phyloP scores from a whole-genome alignment of 2,113 vertebrate genomes.

The Platysteira castanea region DNA sequence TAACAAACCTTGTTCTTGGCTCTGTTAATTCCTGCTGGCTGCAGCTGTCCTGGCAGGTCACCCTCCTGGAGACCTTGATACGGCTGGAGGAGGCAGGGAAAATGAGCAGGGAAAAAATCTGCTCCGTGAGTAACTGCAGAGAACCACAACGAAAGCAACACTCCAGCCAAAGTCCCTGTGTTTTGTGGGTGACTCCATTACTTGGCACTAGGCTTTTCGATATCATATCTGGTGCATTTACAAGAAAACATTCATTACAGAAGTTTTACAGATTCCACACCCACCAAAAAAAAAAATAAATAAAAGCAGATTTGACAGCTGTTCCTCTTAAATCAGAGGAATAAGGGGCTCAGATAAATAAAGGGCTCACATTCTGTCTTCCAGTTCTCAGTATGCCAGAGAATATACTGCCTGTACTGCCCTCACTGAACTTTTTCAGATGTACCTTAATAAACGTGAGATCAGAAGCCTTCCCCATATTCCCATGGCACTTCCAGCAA shows the following conservation, averaged over 20 bases:
- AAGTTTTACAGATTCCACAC: neutral
- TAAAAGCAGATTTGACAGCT: neutral
- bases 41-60: conserved; percentile 44
- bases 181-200: neutral
- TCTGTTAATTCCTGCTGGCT: neutral
- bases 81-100: neutral
- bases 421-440: neutral
- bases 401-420: too few relatives aligned
- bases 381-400: neutral
- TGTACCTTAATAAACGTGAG: neutral
- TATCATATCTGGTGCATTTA: neutral
- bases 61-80: neutral
- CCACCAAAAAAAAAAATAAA: neutral
- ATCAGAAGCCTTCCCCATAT: neutral
- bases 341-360: neutral
- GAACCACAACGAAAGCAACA: neutral
- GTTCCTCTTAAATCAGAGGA: neutral
- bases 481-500: neutral
- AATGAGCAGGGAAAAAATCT: neutral
- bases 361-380: neutral
- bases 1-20: neutral
- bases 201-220: neutral
- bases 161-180: neutral
- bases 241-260: neutral
- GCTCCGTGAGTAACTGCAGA: neutral